Evolutionary conservation across 2,797 vertebrate genomes (phyloP), one percentile per base, ranked within the genome.

Genomic region (Eulemur mongoz): DNA sequence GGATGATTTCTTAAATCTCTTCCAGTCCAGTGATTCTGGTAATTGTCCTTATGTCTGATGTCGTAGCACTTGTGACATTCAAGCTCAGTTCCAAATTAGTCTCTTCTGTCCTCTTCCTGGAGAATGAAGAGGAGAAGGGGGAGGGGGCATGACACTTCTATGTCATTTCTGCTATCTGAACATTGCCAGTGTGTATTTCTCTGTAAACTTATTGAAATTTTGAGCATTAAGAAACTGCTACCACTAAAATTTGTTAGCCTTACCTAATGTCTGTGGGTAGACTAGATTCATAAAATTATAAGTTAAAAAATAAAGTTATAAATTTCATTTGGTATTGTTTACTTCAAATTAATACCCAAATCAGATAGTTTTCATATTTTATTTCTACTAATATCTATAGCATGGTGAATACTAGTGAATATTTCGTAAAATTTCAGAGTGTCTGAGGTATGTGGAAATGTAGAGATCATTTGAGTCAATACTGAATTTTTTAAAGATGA

Each of bases 21-120:
- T 97, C 79, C 30, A 59, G 82, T 89, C 79, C 75, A 97, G 70
- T 91, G 91, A 89, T 92, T 89, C 96, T 84, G 94, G 72, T 95
- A 87, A 97, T 96, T 97, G 93, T 96, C 83, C 93, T 95, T 95
- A 70, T 84, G 57, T 95, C 82, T 83, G 70, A 94, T 89, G 86
- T 91, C 52, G 82, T 72, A n/a, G 82, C 15, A 80, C 72, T 96
- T 65, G 69, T 95, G 94, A 95, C 83, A 92, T 94, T 95, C 73
- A 95, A 97, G 75, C 83, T 96, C 38, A 86, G 45, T 91, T 97
- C 73, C 59, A 93, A 97, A 96, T 97, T 94, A 96, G 69, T 89
- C n/a, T 94, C 61, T 92, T 85, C 43, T 89, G 38, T 88, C 54
- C 22, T n/a, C 48, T 92, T 95, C 40, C 78, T 61, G 79, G 80